A percentile compares a stretch with the other conserved stretches of the same genome.
phyloP scores from a whole-genome alignment of 2,113 vertebrate genomes.

The Miniopterus natalensis region DNA sequence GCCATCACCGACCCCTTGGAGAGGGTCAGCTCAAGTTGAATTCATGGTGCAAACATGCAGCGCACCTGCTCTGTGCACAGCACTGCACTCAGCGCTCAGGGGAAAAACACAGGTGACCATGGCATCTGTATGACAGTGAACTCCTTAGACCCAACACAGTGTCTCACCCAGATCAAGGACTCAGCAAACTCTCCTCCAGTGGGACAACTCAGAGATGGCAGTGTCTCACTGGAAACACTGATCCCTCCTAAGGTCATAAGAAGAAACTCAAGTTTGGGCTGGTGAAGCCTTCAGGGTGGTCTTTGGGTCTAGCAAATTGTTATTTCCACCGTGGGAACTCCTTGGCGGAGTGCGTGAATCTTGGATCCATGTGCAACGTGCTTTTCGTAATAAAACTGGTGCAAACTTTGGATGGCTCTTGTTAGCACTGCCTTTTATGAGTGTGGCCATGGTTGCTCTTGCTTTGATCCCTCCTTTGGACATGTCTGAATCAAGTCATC shows the following conservation, averaged over 20 bases:
- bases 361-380: neutral
- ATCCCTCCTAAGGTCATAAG: neutral
- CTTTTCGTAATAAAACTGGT: neutral
- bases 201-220: neutral
- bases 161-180: neutral
- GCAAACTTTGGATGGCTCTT: neutral
- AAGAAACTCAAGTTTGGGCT: neutral
- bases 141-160: neutral
- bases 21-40: fast-evolving
- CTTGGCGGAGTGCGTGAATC: neutral
- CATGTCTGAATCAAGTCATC: neutral
- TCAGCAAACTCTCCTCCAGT: neutral
- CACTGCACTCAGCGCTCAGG: fast-evolving
- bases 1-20: fast-evolving
- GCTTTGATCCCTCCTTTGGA: neutral
- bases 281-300: neutral
- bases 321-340: neutral
- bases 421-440: neutral
- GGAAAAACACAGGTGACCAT: fast-evolving
- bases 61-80: neutral
- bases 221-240: neutral
- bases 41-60: neutral
- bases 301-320: neutral
- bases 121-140: fast-evolving
- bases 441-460: neutral